phyloP scores from a whole-genome alignment of 2,888 invertebrate genomes.

The Leucania comma region DNA sequence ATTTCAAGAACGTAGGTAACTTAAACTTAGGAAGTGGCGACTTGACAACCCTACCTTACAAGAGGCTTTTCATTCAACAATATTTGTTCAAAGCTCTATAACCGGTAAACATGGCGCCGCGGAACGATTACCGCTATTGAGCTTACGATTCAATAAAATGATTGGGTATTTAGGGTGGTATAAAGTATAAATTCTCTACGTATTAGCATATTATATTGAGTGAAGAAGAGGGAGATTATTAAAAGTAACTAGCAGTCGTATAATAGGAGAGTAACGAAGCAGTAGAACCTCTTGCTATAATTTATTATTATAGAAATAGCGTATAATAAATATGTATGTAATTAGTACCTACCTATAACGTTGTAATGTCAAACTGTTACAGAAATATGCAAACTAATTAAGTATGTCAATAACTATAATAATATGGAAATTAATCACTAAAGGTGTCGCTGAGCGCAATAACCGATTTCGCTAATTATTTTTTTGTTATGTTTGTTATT shows the following conservation, averaged over 20 bases:
- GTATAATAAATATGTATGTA: too few species aligned
- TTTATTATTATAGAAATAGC: too few species aligned
- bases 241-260: background rate
- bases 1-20: background rate
- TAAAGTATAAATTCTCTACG: background rate
- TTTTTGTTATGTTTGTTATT: too few species aligned
- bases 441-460: too few species aligned
- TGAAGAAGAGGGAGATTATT: background rate
- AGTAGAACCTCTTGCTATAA: too few species aligned
- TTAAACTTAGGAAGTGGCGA: background rate
- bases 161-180: conserved; percentile 30
- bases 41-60: conserved; percentile 47
- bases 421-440: too few species aligned
- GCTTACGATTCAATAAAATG: conserved; percentile 47
- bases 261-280: too few species aligned
- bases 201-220: background rate
- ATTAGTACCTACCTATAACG: too few species aligned
- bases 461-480: too few species aligned
- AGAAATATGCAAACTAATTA: too few species aligned
- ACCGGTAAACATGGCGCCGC: conserved; percentile 48
- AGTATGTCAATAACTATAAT: too few species aligned
- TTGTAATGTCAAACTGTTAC: too few species aligned
- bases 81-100: conserved; percentile 52
- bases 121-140: conserved; percentile 35
- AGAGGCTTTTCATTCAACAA: conserved; percentile 54